Evolutionary conservation across 2,113 vertebrate species (phyloP).

Genomic region (Macquaria australasica): DNA sequence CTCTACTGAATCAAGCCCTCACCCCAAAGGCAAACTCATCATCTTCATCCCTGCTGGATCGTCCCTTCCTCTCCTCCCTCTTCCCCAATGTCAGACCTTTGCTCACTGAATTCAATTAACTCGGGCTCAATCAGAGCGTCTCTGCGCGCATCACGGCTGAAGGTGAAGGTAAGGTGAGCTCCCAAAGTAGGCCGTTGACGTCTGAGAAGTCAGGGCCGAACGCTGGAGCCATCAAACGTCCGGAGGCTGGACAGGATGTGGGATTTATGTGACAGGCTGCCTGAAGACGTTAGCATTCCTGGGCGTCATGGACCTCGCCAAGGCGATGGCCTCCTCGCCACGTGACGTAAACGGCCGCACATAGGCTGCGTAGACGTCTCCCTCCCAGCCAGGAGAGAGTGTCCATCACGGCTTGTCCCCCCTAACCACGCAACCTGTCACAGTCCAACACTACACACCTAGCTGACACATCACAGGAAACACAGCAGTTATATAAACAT

Average conservation of each 20-base stretch:
- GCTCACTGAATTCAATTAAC: slow-evolving; percentile 74
- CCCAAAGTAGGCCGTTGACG: slow-evolving; percentile 45
- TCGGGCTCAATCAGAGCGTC: slow-evolving; percentile 71
- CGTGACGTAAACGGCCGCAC: slow-evolving; percentile 25
- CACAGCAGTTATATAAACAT: slow-evolving; percentile 31
- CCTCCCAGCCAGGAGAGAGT: slow-evolving; percentile 35
- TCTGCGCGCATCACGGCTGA: slow-evolving; percentile 37
- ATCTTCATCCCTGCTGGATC: slow-evolving; percentile 71
- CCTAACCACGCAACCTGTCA: slow-evolving; percentile 52
- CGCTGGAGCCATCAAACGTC: slow-evolving; percentile 59
- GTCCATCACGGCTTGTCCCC: slow-evolving; percentile 52
- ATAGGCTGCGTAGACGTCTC: slow-evolving; percentile 18
- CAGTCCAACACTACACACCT: slow-evolving; percentile 54
- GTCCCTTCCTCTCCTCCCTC: slow-evolving; percentile 34
- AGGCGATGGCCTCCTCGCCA: slow-evolving; percentile 42
- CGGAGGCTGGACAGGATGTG: slow-evolving; percentile 49
- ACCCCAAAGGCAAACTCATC: slow-evolving; percentile 77
- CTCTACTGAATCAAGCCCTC: slow-evolving; percentile 65
- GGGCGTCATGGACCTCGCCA: slow-evolving; percentile 41
- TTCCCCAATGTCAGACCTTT: slow-evolving; percentile 44
- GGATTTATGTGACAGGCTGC: slow-evolving; percentile 82
- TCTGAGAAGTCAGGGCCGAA: slow-evolving; percentile 55
- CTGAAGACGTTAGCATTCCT: slow-evolving; percentile 76
- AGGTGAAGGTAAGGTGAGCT: slow-evolving; percentile 71
- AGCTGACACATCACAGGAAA: slow-evolving; percentile 37